Conservation (phyloP, 2,888 invertebrate species). For the Biston betularia region DNA sequence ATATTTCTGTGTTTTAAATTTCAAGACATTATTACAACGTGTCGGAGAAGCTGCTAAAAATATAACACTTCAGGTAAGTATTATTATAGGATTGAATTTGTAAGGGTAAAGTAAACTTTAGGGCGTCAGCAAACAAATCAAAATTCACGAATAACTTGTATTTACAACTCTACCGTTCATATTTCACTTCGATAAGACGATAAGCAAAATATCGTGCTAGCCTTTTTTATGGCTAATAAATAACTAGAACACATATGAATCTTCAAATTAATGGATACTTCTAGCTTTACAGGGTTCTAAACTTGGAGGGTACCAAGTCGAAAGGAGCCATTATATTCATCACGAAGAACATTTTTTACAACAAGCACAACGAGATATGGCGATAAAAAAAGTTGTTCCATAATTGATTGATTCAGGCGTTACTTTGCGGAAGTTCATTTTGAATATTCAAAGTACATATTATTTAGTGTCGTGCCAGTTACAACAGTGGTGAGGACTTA, state of each 20-base stretch:
- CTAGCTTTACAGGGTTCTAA: constrained; percentile 45
- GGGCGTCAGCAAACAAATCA: constrained; percentile 36
- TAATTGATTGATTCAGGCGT: no score
- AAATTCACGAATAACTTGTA: constrained; percentile 45
- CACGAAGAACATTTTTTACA: no score
- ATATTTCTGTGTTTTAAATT: background rate
- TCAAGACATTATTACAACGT: background rate
- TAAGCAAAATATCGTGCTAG: constrained; percentile 59
- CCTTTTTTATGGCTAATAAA: constrained; percentile 63
- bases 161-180: constrained; percentile 55
- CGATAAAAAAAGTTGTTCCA: no score
- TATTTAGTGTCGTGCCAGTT: no score
- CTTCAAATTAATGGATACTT: constrained; percentile 66
- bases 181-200: constrained; percentile 60
- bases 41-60: constrained; percentile 1
- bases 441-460: no score
- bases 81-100: constrained; percentile 11
- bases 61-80: constrained; percentile 6
- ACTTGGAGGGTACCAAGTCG: no score
- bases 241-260: constrained; percentile 58
- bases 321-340: no score
- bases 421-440: no score
- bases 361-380: no score
- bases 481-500: no score
- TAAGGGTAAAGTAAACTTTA: constrained; percentile 8